These are phyloP conservation scores for Gadopsis marmoratus DNA, from an alignment of 2,797 vertebrate genomes.

Conservation along the genomic window DNA sequence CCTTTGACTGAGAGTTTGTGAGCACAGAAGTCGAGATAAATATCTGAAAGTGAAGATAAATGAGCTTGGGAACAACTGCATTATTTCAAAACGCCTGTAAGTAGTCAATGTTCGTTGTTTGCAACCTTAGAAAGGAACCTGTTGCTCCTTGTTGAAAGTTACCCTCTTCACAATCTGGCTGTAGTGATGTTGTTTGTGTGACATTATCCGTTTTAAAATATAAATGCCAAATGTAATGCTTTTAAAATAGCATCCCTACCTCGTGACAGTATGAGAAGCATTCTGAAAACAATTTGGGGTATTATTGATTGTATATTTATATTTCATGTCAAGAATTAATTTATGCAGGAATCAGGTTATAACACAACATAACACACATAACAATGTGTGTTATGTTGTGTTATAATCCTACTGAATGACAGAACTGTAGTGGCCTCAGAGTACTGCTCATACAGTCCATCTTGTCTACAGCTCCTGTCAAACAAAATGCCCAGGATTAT, in stretches of 20 bases:
- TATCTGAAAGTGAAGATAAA: background rate
- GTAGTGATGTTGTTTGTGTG: background rate
- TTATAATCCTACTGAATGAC: background rate
- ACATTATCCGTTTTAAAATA: background rate
- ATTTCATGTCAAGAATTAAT: background rate
- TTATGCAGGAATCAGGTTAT: background rate
- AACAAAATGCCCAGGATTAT: background rate
- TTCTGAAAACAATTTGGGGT: background rate
- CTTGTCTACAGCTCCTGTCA: slow-evolving; percentile 6
- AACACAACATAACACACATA: too few relatives aligned
- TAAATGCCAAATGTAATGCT: background rate
- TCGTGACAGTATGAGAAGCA: background rate
- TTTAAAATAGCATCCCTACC: background rate
- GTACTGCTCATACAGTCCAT: background rate
- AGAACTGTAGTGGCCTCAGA: background rate
- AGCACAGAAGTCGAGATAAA: background rate
- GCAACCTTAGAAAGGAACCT: background rate
- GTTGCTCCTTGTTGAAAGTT: background rate
- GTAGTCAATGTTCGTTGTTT: background rate
- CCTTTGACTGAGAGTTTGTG: background rate
- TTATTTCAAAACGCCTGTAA: background rate
- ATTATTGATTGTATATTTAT: background rate
- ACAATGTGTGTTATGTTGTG: background rate
- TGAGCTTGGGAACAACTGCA: background rate
- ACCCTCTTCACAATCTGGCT: background rate